A percentile compares a stretch with the other conserved stretches of the same genome.
Conservation (phyloP, 2,113 vertebrate species). For the Poicephalus gulielmi region DNA sequence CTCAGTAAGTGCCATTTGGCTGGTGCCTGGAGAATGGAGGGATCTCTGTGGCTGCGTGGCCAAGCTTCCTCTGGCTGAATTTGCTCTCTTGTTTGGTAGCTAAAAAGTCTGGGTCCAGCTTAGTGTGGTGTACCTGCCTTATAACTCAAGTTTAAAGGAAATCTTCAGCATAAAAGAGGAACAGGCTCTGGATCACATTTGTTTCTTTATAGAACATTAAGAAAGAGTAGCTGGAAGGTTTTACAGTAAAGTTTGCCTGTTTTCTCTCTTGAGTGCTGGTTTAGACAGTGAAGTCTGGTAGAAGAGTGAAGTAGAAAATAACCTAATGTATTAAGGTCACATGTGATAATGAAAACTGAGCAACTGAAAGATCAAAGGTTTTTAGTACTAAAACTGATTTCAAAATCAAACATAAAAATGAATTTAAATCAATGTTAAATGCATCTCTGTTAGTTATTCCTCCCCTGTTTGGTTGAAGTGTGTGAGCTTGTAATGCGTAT, state of each 20-base stretch:
- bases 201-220: background rate
- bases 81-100: background rate
- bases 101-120: background rate
- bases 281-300: background rate
- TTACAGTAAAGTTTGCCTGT: background rate
- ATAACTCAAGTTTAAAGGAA: background rate
- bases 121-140: background rate
- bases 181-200: background rate
- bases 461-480: background rate
- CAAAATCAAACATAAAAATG: background rate
- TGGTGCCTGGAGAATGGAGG: background rate
- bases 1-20: background rate
- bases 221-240: background rate
- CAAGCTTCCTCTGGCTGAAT: background rate
- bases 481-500: background rate
- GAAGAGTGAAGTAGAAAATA: background rate
- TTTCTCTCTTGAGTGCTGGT: background rate
- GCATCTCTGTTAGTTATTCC: background rate
- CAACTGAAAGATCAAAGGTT: background rate
- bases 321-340: background rate
- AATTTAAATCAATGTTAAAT: background rate
- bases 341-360: background rate
- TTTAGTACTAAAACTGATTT: background rate
- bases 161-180: background rate
- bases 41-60: background rate